Percentiles rank a stretch among this genome's conserved stretches.
phyloP scores from a whole-genome alignment of 2,797 vertebrate genomes.

The Tarsius wallacei region DNA sequence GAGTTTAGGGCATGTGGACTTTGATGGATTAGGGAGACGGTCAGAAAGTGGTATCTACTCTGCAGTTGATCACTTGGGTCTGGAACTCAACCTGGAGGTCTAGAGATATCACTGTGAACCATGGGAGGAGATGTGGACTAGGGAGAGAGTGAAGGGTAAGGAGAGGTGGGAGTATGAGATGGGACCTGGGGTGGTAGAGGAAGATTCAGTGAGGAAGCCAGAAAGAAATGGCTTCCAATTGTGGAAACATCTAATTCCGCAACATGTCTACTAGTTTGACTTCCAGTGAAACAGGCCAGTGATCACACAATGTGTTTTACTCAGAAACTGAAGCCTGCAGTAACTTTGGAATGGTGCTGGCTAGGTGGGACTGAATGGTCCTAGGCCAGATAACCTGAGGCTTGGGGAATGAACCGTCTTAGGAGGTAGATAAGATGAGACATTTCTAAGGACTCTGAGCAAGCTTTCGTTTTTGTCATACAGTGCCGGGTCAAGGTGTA shows the following conservation, averaged over 20 bases:
- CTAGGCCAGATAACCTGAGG: neutral
- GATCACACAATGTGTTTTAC: neutral
- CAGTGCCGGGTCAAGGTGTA: neutral
- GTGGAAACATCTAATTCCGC: neutral
- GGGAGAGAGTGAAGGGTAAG: neutral
- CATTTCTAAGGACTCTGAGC: neutral
- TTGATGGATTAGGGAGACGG: neutral
- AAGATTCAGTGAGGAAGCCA: neutral
- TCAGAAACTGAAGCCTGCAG: neutral
- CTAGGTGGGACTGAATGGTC: neutral
- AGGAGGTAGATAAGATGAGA: neutral
- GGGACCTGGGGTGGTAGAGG: neutral
- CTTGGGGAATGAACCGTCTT: neutral
- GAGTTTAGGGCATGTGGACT: neutral
- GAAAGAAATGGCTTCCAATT: conserved; percentile 1
- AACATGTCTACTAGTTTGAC: neutral
- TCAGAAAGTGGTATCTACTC: neutral
- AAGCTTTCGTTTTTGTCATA: neutral
- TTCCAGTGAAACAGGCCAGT: neutral
- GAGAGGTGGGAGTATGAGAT: neutral
- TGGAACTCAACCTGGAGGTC: neutral
- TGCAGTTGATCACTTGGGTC: neutral
- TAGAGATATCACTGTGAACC: neutral
- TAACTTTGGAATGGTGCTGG: neutral
- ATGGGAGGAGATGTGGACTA: neutral